Evolutionary conservation across 1,140 invertebrate species (phyloP), one percentile per base, ranked within the genome.

Genomic region (Meloidogyne exigua): DNA sequence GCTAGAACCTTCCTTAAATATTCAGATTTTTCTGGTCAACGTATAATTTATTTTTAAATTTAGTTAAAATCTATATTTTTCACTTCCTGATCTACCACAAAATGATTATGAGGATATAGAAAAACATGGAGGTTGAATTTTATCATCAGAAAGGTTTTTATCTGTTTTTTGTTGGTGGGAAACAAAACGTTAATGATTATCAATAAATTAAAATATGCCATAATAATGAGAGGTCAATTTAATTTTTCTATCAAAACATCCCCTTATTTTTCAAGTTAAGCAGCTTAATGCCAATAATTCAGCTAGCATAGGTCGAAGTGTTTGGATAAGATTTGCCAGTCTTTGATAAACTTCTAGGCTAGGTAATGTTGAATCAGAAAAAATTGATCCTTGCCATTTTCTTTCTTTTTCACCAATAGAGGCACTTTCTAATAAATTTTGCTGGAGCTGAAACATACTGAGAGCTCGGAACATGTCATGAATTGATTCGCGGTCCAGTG

Each of bases 41-140:
- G 4, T 18, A n/a, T n/a, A n/a, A n/a, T 3, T 49, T 18, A 13
- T 49, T 49, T 49, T 44, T 49, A 18, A 18, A 15, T n/a, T n/a
- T n/a, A n/a, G 44, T 18, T 49, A 4, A 57, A 57, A 4, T 10
- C 2, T n/a, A n/a, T n/a, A 18, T n/a, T 0, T 4, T n/a, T 57
- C n/a, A 57, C n/a, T 1, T 57, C 0, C 49, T n/a, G 18, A n/a
- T n/a, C 49, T 57, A n/a, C 18, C 49, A n/a, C 49, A 57, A n/a
- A n/a, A 57, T n/a, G 4, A n/a, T 57, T 57, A n/a, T n/a, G 49
- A 57, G 0, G 49, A 57, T n/a, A 87, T 87, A 21, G 84, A 85
- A 71, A 85, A 83, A 36, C 89, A 95, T 93, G 0, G 92, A 93
- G 88, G 92, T 98, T 64, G 94, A 96, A n/a, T n/a, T n/a, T n/a